A percentile compares a stretch with the other conserved stretches of the same genome.
These are phyloP conservation scores for Eonycteris spelaea DNA, from an alignment of 2,113 vertebrate species.

Conservation along the genomic window DNA sequence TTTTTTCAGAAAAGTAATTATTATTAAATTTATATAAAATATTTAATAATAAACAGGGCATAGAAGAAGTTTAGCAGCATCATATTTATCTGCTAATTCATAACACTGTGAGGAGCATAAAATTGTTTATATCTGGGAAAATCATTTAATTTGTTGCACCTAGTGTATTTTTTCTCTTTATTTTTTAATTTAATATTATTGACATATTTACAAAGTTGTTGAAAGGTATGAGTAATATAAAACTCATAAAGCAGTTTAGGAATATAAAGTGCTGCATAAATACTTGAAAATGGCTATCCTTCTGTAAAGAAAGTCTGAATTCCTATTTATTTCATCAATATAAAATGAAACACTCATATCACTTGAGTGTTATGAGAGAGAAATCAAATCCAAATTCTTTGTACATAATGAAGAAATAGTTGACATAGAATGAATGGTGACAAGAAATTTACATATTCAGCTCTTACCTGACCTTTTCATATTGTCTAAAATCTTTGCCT, in stretches of 20 bases:
- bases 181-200: neutral
- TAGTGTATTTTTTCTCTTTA: constrained; percentile 3
- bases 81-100: neutral
- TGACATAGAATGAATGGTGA: constrained; percentile 49
- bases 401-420: constrained; percentile 51
- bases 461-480: constrained; percentile 54
- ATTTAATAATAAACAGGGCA: neutral
- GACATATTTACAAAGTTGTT: constrained; percentile 8
- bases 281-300: neutral
- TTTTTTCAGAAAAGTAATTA: neutral
- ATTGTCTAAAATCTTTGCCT: constrained; percentile 53
- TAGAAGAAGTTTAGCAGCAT: neutral
- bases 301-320: neutral
- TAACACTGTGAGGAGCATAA: neutral
- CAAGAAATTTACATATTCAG: constrained; percentile 60
- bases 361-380: neutral
- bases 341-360: constrained; percentile 22
- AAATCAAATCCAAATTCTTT: constrained; percentile 8
- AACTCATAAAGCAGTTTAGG: neutral
- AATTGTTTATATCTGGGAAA: neutral
- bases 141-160: neutral
- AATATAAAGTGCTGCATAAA: neutral
- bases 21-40: neutral
- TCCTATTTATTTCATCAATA: constrained; percentile 43
- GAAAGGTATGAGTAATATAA: constrained; percentile 13